Evolutionary conservation across 92 coral and sea anemone genomes (phyloP).

Genomic region (Heteractis magnifica): DNA sequence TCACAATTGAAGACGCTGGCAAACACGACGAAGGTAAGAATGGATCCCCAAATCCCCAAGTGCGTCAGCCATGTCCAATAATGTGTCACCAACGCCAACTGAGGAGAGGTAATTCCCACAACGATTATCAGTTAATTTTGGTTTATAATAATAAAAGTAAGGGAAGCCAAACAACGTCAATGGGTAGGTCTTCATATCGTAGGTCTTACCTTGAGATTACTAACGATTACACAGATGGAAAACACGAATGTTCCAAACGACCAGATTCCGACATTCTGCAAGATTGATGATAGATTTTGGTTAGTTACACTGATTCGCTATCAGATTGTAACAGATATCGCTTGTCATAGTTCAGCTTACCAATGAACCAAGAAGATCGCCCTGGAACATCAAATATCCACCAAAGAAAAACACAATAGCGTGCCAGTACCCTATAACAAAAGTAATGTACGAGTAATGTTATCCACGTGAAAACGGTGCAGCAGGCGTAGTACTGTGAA

Average conservation of each 20-base stretch:
- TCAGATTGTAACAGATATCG: neutral
- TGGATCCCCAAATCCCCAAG: constrained; percentile 86
- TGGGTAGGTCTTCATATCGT: neutral
- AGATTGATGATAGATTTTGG: neutral
- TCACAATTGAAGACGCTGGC: constrained; percentile 62
- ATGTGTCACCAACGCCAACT: constrained; percentile 88
- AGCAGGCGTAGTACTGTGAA: no score
- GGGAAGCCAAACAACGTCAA: no score
- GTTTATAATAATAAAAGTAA: no score
- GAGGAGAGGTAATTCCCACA: no score
- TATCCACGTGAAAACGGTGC: neutral
- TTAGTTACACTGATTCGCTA: neutral
- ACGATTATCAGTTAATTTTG: no score
- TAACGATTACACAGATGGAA: constrained; percentile 80
- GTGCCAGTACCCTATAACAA: constrained; percentile 77
- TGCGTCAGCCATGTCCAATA: constrained; percentile 93
- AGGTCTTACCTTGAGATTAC: constrained; percentile 71
- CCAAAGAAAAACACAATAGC: constrained; percentile 82
- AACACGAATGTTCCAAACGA: constrained; percentile 91
- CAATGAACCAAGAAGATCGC: constrained; percentile 55
- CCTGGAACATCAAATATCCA: constrained; percentile 67
- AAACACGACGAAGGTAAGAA: constrained; percentile 67
- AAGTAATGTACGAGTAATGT: neutral
- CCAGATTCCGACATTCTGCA: constrained; percentile 87
- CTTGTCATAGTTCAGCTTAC: constrained; percentile 14